Evolutionary conservation across 1,140 invertebrate species (phyloP).

Genomic region (Tetragnatha versicolor): DNA sequence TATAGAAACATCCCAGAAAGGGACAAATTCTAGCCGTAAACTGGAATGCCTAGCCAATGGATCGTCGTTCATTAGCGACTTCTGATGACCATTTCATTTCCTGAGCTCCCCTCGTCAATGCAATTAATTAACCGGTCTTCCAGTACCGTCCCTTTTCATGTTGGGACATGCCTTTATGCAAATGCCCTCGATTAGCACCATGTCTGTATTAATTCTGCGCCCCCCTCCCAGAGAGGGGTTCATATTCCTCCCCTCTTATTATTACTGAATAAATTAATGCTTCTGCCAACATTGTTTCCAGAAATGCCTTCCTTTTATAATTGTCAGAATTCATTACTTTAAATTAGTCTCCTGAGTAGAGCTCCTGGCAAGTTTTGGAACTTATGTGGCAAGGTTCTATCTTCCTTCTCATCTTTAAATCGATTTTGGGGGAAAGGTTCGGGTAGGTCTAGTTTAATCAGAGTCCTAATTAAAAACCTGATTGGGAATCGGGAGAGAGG

Average conservation of each 20-base stretch:
- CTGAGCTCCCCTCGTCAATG: not conserved
- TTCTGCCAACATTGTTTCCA: not conserved
- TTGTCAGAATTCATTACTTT: conserved; percentile 35
- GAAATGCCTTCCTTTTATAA: conserved; percentile 8
- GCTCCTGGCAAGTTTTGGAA: no score
- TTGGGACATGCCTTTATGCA: conserved; percentile 28
- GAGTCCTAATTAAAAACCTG: no score
- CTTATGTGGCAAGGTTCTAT: no score
- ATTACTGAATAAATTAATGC: conserved; percentile 36
- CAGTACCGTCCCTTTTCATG: conserved; percentile 13
- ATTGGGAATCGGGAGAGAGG: no score
- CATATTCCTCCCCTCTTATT: conserved; percentile 27
- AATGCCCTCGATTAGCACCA: conserved; percentile 23
- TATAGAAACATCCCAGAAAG: no score
- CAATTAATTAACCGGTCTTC: conserved; percentile 35
- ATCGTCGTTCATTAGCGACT: conserved; percentile 35
- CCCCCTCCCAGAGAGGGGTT: conserved; percentile 11
- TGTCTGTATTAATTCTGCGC: conserved; percentile 26
- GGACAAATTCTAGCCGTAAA: no score
- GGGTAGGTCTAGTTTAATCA: no score
- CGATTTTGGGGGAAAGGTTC: no score
- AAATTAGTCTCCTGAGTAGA: conserved; percentile 1
- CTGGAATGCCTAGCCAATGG: no score
- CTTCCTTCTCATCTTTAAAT: no score
- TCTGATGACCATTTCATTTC: conserved; percentile 31